Conservation (phyloP, 2,797 vertebrate species). For the Crocidura indochinensis region DNA sequence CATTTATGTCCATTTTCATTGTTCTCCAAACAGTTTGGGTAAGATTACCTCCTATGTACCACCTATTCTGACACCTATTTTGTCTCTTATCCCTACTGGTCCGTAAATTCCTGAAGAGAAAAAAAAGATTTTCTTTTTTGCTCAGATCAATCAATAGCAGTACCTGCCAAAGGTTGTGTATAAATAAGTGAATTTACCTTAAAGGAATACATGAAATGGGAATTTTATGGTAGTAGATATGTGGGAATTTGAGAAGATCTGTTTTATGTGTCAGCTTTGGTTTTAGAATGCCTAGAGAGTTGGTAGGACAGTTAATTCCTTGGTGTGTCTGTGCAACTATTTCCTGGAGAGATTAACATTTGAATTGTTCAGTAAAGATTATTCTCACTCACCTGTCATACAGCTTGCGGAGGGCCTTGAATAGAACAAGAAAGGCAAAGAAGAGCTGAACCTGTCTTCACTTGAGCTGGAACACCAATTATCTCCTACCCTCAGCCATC, state of each 20-base stretch:
- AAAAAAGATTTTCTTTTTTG: neutral
- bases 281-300: neutral
- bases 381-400: neutral
- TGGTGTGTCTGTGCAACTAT: neutral
- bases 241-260: neutral
- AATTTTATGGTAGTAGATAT: neutral
- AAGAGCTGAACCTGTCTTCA: neutral
- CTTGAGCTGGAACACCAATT: neutral
- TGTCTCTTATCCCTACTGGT: neutral
- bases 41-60: neutral
- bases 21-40: constrained; percentile 9
- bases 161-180: neutral
- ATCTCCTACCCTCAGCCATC: neutral
- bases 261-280: neutral
- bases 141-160: neutral
- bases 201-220: neutral
- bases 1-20: neutral
- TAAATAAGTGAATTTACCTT: neutral
- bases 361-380: neutral
- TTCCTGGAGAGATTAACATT: constrained; percentile 23
- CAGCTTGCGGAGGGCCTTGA: neutral
- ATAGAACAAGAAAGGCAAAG: neutral
- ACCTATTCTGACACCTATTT: neutral
- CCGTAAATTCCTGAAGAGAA: neutral
- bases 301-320: neutral